Percentiles rank a stretch among this genome's conserved stretches.
These are phyloP conservation scores for Ceyx melanurus DNA, from an alignment of 2,113 vertebrate genomes.

Conservation along the genomic window DNA sequence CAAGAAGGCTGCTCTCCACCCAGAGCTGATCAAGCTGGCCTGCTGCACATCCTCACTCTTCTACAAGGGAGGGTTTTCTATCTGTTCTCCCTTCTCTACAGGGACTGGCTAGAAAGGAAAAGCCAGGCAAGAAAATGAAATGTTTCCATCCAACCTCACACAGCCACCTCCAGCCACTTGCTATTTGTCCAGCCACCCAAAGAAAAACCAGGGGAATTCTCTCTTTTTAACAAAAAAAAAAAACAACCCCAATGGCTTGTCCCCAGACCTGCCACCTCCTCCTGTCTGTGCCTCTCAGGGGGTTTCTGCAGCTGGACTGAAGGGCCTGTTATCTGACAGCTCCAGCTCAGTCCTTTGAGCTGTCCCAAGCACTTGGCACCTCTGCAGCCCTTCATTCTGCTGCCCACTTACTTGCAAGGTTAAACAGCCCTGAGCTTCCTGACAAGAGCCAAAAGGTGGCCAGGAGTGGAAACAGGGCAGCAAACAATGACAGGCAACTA, in stretches of 20 bases:
- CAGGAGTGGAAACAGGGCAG: not conserved
- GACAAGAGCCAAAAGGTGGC: not conserved
- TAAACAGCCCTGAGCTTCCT: not conserved
- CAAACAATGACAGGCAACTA: not conserved
- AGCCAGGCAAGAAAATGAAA: not conserved
- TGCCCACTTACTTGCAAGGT: not conserved
- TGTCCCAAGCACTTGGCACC: not conserved
- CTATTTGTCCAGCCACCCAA: not conserved
- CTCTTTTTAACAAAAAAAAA: not conserved
- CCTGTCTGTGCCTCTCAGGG: not conserved
- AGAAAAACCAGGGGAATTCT: fast-evolving
- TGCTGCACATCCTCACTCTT: not conserved
- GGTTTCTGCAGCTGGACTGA: not conserved
- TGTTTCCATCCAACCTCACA: not conserved
- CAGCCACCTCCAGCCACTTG: not conserved
- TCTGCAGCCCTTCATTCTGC: not conserved
- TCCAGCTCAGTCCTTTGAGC: not conserved
- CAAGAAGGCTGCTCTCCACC: not conserved
- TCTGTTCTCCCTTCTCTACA: not conserved
- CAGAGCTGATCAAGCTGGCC: not conserved
- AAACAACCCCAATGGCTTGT: not conserved
- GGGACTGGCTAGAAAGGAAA: not conserved
- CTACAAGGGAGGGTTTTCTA: not conserved
- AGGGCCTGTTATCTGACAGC: not conserved
- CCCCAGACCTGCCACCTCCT: not conserved